These are phyloP conservation scores for Eriocheir sinensis DNA, from an alignment of 1,140 invertebrate species.

Conservation along the genomic window DNA sequence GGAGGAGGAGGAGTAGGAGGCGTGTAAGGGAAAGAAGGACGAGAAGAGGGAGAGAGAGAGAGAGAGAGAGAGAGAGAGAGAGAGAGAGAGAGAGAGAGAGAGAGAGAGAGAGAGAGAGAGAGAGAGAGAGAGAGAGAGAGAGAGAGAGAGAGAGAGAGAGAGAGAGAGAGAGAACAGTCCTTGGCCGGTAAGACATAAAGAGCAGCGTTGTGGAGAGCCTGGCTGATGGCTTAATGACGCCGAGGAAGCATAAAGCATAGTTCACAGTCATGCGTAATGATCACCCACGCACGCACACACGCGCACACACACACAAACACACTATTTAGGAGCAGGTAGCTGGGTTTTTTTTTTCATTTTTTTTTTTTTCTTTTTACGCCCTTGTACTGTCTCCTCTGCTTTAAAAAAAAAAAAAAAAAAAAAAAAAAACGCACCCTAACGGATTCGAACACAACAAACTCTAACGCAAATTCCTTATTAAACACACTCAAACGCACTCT, in stretches of 20 bases:
- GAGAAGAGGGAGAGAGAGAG: neutral
- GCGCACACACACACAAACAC: neutral
- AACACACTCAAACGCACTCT: neutral
- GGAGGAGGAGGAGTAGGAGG: neutral
- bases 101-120: neutral
- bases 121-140: neutral
- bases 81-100: too few species aligned
- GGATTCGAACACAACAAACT: too few species aligned
- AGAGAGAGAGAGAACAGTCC: neutral
- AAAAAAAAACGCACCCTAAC: too few species aligned
- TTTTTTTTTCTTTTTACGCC: too few species aligned
- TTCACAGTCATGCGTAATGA: conserved; percentile 57
- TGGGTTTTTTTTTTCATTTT: too few species aligned
- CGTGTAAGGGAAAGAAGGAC: neutral
- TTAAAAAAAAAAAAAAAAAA: too few species aligned
- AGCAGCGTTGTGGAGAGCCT: conserved; percentile 49
- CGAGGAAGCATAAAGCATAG: conserved; percentile 64
- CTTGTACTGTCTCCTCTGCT: too few species aligned
- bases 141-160: neutral
- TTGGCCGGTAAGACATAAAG: conserved; percentile 49
- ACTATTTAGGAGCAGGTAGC: too few species aligned
- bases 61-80: too few species aligned
- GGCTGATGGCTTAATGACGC: conserved; percentile 57
- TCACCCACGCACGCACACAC: neutral
- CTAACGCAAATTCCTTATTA: too few species aligned